Evolutionary conservation across 2,113 vertebrate species (phyloP), one percentile per base, ranked within the genome.

Genomic region (Bungarus multicinctus): DNA sequence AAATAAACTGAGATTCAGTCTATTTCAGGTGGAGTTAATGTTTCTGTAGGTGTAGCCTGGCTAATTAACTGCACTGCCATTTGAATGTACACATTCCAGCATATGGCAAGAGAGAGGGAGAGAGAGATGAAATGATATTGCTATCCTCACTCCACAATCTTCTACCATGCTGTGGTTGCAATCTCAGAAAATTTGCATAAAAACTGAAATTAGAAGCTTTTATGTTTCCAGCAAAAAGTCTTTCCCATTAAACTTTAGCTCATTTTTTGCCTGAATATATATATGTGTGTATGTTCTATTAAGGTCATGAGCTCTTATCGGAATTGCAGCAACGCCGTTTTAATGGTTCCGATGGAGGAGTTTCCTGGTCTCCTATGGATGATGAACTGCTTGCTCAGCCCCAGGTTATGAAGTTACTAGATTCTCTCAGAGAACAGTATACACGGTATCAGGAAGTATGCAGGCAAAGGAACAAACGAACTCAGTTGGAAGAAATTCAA

Each of bases 291-390:
- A 85, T 5, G 47, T 88, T 60, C 93, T 20, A n/a, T 50, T 11
- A 97, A 99, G 99, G 99, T 93, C 99, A 99, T 27, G 99, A 99
- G 97, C 95, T 99, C 88, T 97, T 99, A 34, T 99, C 99, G 0
- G 99, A 99, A 97, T 97, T 99, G 74, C 99, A 99, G 96, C 99
- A 99, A 96, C 98, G 99, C 5, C 98, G 99, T 0, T 99, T 99
- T 95, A 99, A 99, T 74, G 99, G 99, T 3, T 99, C 99, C 0
- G 99, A 99, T 39, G 99, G 98, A 69, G 99, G 98, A 1, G 98
- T 99, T 0, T 98, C 99, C 1, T 99, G 99, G 99, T 98, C 99
- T 54, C 99, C 99, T 0, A 99, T 99, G 99, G 99, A 99, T 43
- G 99, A 99, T 45, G 99, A 99, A 94, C 98, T 99, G 34, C 97